Conservation (phyloP, 1,140 invertebrate species). For the Archegozetes longisetosus region DNA sequence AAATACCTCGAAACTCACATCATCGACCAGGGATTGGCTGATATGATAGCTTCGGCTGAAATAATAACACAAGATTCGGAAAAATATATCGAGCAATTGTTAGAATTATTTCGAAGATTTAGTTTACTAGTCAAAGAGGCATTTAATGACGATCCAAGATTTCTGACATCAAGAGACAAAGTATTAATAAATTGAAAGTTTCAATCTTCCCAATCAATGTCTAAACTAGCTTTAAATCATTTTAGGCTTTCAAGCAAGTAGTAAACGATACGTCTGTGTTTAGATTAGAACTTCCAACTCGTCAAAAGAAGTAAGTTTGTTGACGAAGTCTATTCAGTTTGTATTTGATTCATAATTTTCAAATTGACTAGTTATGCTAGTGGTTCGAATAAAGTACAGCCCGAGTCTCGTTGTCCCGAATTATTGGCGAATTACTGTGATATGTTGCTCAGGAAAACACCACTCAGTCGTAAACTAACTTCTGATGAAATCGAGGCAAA, state of each 20-base stretch:
- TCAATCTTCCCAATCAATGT: neutral
- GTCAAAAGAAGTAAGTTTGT: constrained; percentile 36
- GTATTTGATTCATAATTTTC: neutral
- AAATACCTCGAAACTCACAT: constrained; percentile 84
- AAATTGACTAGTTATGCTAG: neutral
- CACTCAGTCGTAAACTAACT: constrained; percentile 85
- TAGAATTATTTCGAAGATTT: constrained; percentile 83
- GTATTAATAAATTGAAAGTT: constrained; percentile 20
- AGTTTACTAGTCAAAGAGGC: constrained; percentile 82
- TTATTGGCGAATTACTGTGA: constrained; percentile 98
- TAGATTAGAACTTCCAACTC: constrained; percentile 52
- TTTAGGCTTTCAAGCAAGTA: constrained; percentile 76
- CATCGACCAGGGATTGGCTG: constrained; percentile 73
- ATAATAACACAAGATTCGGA: constrained; percentile 95
- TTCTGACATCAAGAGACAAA: constrained; percentile 93
- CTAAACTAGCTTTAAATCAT: too few relatives aligned
- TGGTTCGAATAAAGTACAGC: constrained; percentile 1
- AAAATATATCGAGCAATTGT: constrained; percentile 91
- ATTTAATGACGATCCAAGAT: constrained; percentile 90
- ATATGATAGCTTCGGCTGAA: constrained; percentile 92
- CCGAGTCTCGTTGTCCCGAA: constrained; percentile 94
- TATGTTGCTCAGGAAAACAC: constrained; percentile 91
- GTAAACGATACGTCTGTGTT: constrained; percentile 98
- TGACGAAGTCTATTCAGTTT: neutral
- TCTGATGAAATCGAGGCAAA: constrained; percentile 93